These are phyloP conservation scores for Dermochelys coriacea DNA, from an alignment of 2,797 vertebrate species.

Conservation along the genomic window DNA sequence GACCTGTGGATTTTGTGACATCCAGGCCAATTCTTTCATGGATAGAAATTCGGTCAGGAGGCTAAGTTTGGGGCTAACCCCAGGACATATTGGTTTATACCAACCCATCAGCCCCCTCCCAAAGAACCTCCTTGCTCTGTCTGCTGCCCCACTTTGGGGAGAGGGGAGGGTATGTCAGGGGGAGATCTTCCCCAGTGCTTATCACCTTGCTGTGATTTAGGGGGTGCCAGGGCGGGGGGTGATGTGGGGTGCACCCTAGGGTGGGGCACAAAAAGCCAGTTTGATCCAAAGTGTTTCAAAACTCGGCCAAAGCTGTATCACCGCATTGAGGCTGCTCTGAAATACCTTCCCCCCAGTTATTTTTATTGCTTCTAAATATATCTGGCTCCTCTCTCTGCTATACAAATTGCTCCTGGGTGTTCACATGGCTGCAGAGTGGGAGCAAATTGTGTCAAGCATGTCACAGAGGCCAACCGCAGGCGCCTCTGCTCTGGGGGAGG, in stretches of 20 bases:
- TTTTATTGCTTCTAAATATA: slow-evolving; percentile 13
- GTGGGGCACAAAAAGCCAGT: neutral
- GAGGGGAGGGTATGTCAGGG: neutral
- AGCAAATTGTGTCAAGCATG: neutral
- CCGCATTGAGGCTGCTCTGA: neutral
- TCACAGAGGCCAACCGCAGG: neutral
- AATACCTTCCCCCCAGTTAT: neutral
- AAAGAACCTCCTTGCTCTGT: neutral
- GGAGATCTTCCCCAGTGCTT: neutral
- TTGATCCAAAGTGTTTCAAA: neutral
- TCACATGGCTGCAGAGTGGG: neutral
- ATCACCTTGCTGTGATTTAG: neutral
- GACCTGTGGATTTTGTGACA: neutral
- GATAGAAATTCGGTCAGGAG: neutral
- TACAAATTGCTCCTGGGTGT: neutral
- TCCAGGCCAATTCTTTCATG: neutral
- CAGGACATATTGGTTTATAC: neutral
- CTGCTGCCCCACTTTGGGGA: too few species aligned
- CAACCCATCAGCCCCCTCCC: neutral
- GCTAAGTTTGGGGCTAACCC: neutral
- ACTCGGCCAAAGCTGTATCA: neutral
- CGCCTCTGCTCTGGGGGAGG: neutral
- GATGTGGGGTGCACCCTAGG: neutral
- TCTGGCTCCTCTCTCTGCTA: neutral
- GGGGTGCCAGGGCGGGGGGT: neutral